Conservation (phyloP, 2,797 vertebrate genomes). For the Siniperca obscura region DNA sequence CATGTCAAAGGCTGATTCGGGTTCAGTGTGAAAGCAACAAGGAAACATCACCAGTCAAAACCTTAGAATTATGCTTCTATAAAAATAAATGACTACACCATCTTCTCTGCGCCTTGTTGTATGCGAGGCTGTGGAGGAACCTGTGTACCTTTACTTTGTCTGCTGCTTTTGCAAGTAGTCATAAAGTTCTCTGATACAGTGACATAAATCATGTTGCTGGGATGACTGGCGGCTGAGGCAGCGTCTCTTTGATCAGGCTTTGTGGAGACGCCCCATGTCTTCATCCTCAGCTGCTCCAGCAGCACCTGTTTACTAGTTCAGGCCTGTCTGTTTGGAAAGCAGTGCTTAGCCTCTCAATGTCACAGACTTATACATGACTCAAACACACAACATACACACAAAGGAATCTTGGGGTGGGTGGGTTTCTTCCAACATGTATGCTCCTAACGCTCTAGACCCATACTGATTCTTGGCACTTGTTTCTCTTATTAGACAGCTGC, state of each 20-base stretch:
- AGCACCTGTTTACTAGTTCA: conserved; percentile 86
- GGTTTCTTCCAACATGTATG: conserved; percentile 47
- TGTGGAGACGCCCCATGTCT: conserved; percentile 81
- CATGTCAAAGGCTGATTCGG: conserved; percentile 36
- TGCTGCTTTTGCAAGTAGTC: conserved; percentile 61
- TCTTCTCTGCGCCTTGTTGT: conserved; percentile 3
- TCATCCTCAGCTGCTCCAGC: conserved; percentile 81
- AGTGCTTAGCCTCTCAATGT: conserved; percentile 67
- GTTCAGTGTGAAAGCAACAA: conserved; percentile 31
- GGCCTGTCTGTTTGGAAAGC: conserved; percentile 81
- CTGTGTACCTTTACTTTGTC: conserved; percentile 52
- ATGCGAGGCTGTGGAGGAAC: conserved; percentile 26
- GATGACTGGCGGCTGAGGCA: conserved; percentile 79
- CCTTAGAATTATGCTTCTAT: conserved; percentile 19
- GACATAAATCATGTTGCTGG: conserved; percentile 80
- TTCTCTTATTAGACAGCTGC: conserved; percentile 55
- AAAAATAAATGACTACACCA: conserved; percentile 23
- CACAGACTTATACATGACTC: conserved; percentile 69
- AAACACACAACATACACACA: conserved; percentile 67
- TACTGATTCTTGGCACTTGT: conserved; percentile 35
- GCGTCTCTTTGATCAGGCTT: conserved; percentile 84
- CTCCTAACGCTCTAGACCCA: conserved; percentile 37
- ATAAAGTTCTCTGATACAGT: conserved; percentile 76
- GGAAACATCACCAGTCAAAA: conserved; percentile 19
- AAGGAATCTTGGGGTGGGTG: conserved; percentile 67